These are phyloP conservation scores for Neomorphus geoffroyi DNA, from an alignment of 2,797 vertebrate species.

Conservation along the genomic window DNA sequence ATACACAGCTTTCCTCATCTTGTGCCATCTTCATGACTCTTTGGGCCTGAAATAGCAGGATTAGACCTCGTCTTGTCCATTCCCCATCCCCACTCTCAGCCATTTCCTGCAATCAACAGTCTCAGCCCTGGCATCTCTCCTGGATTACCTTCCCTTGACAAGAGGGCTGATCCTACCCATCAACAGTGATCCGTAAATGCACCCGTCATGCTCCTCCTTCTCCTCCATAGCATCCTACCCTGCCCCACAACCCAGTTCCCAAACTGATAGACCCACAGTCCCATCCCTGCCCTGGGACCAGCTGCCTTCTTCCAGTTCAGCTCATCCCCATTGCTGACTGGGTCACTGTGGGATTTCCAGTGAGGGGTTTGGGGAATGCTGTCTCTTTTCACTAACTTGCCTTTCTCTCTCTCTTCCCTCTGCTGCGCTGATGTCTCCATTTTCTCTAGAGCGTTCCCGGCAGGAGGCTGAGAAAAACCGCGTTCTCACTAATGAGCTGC, in stretches of 20 bases:
- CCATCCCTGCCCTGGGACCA: fast-evolving
- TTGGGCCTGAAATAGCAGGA: neutral
- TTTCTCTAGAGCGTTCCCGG: slow-evolving; percentile 67
- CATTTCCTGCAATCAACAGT: neutral
- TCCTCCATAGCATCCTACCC: neutral
- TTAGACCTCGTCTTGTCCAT: neutral
- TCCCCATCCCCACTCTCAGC: neutral
- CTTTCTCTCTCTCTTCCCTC: slow-evolving; percentile 70
- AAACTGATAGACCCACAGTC: neutral
- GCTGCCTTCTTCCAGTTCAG: neutral
- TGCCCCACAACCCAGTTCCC: neutral
- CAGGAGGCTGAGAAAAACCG: slow-evolving; percentile 75
- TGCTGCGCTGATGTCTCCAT: slow-evolving; percentile 52
- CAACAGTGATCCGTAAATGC: neutral
- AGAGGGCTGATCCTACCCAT: neutral
- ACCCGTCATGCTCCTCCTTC: neutral
- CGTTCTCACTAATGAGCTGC: slow-evolving; percentile 74
- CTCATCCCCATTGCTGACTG: neutral
- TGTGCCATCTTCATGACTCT: neutral
- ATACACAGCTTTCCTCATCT: neutral
- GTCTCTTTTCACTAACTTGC: slow-evolving; percentile 50
- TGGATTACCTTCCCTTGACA: neutral
- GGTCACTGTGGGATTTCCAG: neutral
- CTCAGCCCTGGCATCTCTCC: neutral
- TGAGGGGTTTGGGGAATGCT: neutral